A percentile compares a stretch with the other conserved stretches of the same genome.
Conservation (phyloP, 2,888 invertebrate genomes). For the Polyommatus iphigenia region DNA sequence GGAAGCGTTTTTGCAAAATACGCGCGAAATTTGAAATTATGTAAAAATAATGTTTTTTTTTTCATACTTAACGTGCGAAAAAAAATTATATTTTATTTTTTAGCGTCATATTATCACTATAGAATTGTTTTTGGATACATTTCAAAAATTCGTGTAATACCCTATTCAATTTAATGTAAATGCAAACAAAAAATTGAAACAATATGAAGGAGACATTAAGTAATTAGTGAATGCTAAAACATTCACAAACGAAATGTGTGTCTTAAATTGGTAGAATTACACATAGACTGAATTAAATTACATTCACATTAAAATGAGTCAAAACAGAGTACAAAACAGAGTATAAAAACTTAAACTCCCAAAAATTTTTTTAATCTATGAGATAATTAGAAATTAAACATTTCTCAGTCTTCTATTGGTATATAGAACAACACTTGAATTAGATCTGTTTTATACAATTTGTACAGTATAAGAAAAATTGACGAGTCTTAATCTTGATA, state of each 20-base stretch:
- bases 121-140: too few species aligned
- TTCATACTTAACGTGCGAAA: too few species aligned
- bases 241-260: background rate
- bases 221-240: background rate
- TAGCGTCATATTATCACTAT: too few species aligned
- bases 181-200: background rate
- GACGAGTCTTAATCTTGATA: background rate
- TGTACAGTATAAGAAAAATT: conserved; percentile 52
- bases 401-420: conserved; percentile 76
- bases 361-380: conserved; percentile 51
- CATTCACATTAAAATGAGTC: too few species aligned
- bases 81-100: too few species aligned
- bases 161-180: background rate
- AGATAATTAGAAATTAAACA: conserved; percentile 65
- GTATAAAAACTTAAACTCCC: conserved; percentile 34
- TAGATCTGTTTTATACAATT: conserved; percentile 68
- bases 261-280: background rate
- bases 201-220: background rate
- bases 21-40: too few species aligned
- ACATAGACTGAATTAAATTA: too few species aligned
- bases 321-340: background rate
- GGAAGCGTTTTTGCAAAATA: too few species aligned
- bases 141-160: too few species aligned
- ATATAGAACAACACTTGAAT: conserved; percentile 59
- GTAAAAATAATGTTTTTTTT: too few species aligned